Percentiles rank a stretch among this genome's conserved stretches.
Evolutionary conservation across 1,140 invertebrate genomes (phyloP).

Genomic region (Stegodyphus mimosarum): DNA sequence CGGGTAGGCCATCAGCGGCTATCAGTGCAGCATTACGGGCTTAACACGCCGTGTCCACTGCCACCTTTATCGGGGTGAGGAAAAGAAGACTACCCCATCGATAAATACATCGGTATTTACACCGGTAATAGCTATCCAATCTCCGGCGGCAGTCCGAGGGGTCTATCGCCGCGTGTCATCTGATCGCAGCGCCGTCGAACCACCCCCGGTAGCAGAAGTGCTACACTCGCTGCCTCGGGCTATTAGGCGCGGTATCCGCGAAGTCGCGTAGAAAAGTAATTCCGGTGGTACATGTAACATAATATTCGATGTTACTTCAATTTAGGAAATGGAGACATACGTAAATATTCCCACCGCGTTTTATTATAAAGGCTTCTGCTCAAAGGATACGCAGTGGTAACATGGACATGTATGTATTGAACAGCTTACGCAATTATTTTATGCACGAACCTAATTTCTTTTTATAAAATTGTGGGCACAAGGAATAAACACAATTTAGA

Average conservation of each 20-base stretch:
- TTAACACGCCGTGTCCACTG: too few relatives aligned
- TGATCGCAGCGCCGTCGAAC: conserved; percentile 6
- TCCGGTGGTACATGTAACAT: not conserved
- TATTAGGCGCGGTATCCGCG: conserved; percentile 9
- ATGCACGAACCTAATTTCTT: too few relatives aligned
- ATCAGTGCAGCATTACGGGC: too few relatives aligned
- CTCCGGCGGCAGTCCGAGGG: not conserved
- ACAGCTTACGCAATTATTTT: not conserved
- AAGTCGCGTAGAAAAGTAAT: conserved; percentile 36
- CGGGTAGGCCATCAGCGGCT: too few relatives aligned
- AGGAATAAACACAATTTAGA: too few relatives aligned
- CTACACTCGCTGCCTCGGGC: conserved; percentile 5
- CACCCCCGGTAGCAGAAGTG: not conserved
- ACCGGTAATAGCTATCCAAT: conserved; percentile 38
- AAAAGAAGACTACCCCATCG: not conserved
- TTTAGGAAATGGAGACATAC: not conserved
- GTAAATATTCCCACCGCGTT: not conserved
- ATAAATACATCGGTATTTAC: conserved; percentile 19
- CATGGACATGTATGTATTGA: not conserved
- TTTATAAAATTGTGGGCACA: too few relatives aligned
- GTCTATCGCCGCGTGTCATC: conserved; percentile 27
- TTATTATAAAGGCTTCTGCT: too few relatives aligned
- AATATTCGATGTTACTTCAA: conserved; percentile 18
- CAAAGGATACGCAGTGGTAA: not conserved
- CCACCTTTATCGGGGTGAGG: too few relatives aligned